These are phyloP conservation scores for Echinops telfairi DNA, from an alignment of 2,113 vertebrate species.

Conservation along the genomic window DNA sequence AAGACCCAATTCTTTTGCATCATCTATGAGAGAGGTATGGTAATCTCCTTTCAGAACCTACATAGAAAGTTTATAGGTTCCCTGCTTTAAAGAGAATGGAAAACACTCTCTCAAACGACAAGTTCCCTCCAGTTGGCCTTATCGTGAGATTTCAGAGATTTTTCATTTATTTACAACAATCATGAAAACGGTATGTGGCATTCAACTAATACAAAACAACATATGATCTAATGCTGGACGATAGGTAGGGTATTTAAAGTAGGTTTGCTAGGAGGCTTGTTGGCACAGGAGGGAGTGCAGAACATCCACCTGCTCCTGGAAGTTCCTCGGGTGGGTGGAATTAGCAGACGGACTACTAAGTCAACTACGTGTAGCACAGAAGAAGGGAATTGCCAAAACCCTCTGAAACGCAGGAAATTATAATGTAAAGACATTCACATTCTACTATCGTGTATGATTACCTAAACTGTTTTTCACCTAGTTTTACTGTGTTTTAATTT, in stretches of 20 bases:
- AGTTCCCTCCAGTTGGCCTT: background rate
- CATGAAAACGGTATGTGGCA: background rate
- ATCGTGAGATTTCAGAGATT: background rate
- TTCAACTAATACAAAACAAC: background rate
- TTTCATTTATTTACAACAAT: background rate
- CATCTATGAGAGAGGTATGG: background rate
- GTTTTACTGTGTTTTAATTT: conserved; percentile 54
- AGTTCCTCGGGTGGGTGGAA: background rate
- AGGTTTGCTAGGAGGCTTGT: conserved; percentile 18
- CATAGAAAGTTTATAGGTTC: background rate
- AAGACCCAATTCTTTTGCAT: background rate
- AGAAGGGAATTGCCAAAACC: conserved; percentile 36
- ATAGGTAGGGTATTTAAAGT: background rate
- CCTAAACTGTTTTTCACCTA: conserved; percentile 38
- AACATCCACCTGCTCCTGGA: background rate
- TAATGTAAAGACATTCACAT: conserved; percentile 21
- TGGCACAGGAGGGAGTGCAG: background rate
- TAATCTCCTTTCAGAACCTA: background rate
- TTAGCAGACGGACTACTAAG: conserved; percentile 43
- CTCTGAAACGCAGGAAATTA: conserved; percentile 52
- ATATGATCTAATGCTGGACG: background rate
- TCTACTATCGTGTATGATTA: background rate
- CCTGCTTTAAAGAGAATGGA: conserved; percentile 17
- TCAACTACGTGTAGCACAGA: background rate
- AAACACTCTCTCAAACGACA: conserved; percentile 14